Evolutionary conservation across 2,113 vertebrate species (phyloP).

Genomic region (Aspidoscelis tigris): DNA sequence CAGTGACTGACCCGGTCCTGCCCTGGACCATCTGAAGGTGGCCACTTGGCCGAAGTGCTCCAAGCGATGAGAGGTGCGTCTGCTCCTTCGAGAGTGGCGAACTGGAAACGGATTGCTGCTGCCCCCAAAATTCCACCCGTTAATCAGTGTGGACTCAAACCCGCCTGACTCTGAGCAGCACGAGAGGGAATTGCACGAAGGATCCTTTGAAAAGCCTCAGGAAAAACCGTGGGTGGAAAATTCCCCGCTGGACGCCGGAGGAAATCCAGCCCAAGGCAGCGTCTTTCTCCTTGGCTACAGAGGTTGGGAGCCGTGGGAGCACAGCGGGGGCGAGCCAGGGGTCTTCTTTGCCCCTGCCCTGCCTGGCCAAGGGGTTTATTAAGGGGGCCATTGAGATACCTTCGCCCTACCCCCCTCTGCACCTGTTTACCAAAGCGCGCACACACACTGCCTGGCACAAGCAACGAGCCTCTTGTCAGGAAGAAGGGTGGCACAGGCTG

Average conservation of each 20-base stretch:
- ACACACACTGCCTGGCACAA: background rate
- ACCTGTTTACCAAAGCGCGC: constrained; percentile 33
- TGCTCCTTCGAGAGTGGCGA: constrained; percentile 25
- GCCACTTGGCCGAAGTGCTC: background rate
- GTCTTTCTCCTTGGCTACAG: constrained; percentile 65
- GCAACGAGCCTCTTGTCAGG: constrained; percentile 27
- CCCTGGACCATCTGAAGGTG: background rate
- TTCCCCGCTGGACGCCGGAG: constrained; percentile 70
- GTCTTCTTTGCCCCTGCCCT: background rate
- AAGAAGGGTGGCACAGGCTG: constrained; percentile 38
- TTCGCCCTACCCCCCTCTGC: background rate
- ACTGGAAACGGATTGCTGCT: constrained; percentile 52
- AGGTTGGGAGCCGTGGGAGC: constrained; percentile 48
- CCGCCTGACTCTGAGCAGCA: constrained; percentile 63
- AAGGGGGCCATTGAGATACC: constrained; percentile 29
- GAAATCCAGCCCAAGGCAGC: constrained; percentile 66
- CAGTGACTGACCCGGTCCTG: no score
- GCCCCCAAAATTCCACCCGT: constrained; percentile 50
- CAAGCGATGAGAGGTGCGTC: no score
- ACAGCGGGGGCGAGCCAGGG: constrained; percentile 63
- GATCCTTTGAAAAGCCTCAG: constrained; percentile 65
- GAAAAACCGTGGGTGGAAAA: constrained; percentile 69
- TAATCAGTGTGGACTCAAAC: constrained; percentile 34
- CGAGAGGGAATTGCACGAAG: constrained; percentile 72
- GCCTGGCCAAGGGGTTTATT: constrained; percentile 48